Percentiles rank a stretch among this genome's conserved stretches.
Conservation (phyloP, 2,113 vertebrate species). For the Bujurquina vittata region DNA sequence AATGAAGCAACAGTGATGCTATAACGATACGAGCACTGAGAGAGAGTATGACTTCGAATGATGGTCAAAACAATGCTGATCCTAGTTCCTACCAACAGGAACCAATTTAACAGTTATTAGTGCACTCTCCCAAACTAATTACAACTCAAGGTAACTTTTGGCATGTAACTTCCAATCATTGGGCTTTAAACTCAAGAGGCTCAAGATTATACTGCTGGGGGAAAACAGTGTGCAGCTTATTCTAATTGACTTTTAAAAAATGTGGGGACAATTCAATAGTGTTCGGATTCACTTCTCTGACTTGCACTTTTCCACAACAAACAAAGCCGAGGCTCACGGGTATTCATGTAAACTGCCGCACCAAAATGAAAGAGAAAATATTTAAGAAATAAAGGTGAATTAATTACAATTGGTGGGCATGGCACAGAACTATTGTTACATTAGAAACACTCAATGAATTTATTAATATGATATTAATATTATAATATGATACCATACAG, state of each 20-base stretch:
- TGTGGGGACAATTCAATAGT: neutral
- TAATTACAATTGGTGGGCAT: neutral
- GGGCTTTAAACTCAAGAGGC: constrained; percentile 12
- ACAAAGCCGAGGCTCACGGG: neutral
- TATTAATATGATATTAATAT: too few species aligned
- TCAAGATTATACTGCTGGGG: neutral
- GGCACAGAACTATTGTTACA: neutral
- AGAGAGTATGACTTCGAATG: neutral
- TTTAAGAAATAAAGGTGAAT: neutral
- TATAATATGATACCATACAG: neutral
- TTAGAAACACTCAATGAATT: too few species aligned
- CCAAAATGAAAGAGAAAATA: neutral
- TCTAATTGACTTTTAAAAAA: neutral
- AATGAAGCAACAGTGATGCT: neutral
- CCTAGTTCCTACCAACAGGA: neutral
- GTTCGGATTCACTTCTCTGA: neutral
- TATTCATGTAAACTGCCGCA: neutral
- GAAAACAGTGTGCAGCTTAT: neutral
- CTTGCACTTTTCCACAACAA: neutral
- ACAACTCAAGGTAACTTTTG: neutral
- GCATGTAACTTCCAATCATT: constrained; percentile 2
- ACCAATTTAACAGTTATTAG: neutral
- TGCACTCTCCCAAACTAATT: neutral
- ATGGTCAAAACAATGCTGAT: neutral
- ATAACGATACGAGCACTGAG: neutral